Evolutionary conservation across 2,797 vertebrate genomes (phyloP).

Genomic region (Nyctibius grandis): DNA sequence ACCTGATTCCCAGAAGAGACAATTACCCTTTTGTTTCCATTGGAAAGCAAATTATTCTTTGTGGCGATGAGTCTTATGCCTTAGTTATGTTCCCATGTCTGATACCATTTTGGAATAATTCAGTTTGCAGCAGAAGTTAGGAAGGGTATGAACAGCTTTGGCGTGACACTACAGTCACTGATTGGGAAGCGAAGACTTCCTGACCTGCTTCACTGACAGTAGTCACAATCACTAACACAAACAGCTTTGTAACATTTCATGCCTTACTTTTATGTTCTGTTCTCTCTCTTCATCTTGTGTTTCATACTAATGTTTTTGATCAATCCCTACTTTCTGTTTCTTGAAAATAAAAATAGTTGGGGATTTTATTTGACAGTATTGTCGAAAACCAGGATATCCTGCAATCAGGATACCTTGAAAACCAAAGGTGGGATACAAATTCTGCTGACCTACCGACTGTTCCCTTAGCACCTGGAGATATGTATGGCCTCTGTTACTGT

Average conservation of each 20-base stretch:
- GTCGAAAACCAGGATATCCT: not conserved
- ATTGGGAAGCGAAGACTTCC: not conserved
- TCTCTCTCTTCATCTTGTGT: not conserved
- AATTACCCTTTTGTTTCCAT: constrained; percentile 36
- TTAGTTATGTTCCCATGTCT: not conserved
- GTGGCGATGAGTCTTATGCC: not conserved
- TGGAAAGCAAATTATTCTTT: not conserved
- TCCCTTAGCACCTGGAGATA: not conserved
- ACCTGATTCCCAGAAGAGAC: constrained; percentile 13
- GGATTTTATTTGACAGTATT: not conserved
- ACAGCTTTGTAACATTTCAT: not conserved
- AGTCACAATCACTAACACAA: not conserved
- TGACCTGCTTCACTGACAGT: not conserved
- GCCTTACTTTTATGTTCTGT: not conserved
- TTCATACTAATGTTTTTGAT: not conserved
- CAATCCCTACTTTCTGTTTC: not conserved
- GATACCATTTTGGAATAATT: not conserved
- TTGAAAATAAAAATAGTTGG: not conserved
- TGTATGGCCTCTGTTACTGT: not conserved
- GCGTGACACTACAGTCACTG: not conserved
- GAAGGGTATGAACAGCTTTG: not conserved
- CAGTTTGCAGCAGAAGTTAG: not conserved
- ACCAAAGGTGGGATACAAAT: not conserved
- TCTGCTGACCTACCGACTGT: not conserved
- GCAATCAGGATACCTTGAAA: not conserved